Conservation (phyloP, 2,113 vertebrate species). For the Lamprotornis superbus region DNA sequence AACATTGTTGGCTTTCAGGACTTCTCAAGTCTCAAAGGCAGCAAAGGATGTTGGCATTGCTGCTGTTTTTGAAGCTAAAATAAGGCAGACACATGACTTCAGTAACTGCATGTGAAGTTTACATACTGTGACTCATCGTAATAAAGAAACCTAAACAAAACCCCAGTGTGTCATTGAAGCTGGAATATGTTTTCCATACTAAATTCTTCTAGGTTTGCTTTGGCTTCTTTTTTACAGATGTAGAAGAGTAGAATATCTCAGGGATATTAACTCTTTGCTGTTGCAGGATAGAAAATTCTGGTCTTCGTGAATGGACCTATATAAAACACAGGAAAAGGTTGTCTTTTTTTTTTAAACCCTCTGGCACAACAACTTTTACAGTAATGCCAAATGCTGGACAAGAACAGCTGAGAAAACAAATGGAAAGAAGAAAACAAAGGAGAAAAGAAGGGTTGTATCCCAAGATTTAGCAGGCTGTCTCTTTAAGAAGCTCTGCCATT, state of each 20-base stretch:
- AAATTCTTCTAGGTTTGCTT: background rate
- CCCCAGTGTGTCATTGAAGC: background rate
- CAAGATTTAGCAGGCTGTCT: background rate
- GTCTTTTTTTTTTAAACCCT: background rate
- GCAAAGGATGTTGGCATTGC: background rate
- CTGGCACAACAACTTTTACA: background rate
- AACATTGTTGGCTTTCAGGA: background rate
- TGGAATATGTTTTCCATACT: slow-evolving; percentile 26
- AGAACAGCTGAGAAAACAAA: background rate
- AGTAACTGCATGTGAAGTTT: slow-evolving; percentile 10
- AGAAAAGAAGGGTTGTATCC: background rate
- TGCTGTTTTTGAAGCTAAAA: slow-evolving; percentile 29
- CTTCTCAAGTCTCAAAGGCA: background rate
- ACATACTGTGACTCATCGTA: background rate
- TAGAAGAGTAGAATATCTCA: background rate
- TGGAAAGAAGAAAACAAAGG: background rate
- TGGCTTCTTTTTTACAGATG: slow-evolving; percentile 11
- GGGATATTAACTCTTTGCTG: background rate
- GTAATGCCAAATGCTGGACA: background rate
- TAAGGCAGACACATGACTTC: slow-evolving; percentile 4
- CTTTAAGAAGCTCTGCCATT: background rate
- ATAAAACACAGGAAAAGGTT: background rate
- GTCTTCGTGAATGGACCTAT: background rate
- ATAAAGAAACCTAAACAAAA: slow-evolving; percentile 43
- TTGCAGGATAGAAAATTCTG: background rate